Evolutionary conservation across 1,140 invertebrate genomes (phyloP), one percentile per base, ranked within the genome.

Genomic region (Pogonognathellus flavescens): DNA sequence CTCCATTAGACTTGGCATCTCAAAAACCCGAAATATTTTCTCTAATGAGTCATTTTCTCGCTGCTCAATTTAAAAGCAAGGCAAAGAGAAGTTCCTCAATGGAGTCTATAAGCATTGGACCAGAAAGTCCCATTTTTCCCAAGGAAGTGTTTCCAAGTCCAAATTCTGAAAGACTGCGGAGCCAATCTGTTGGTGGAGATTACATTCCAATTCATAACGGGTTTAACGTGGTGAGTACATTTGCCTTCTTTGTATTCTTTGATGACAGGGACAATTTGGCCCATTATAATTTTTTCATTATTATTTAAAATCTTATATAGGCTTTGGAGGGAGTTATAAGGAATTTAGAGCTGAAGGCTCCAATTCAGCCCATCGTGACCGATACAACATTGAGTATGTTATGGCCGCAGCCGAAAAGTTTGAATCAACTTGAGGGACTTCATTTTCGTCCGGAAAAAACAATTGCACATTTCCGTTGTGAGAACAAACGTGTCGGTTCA

Each of bases 381-480:
- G 91, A 92, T 83, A 89, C 90, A 20, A 90, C 90, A 62, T 85
- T 92, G 10, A 90, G 90, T 84, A 89, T 93, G 22, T 89, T 94
- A 16, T 94, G 94, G 93, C 94, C 94, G 4, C 92, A 92, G 86
- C 93, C 93, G 4, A 93, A 93, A 88, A 91, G 90, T 82, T 91
- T 94, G 18, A 89, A 92, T 3, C 93, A 94, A 87, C 89, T 93
- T 3, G 91, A 91, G 20, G 92, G 91, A 10, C 88, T 90, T 16
- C 89, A 90, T 52, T 92, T 93, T 88, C 86, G 89, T 7, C 89
- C 91, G 11, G 88, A 90, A 10, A 89, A 90, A 85, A 86, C 91
- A 88, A n/a, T 89, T 92, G 84, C 88, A 92, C 85, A 87, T 92
- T 85, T 89, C 92, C 90, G 87, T 94, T 89, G 88, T 92, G 89